Base-by-base conservation (phyloP, 1,140 invertebrate genomes). In the Anoplophora glabripennis region DNA sequence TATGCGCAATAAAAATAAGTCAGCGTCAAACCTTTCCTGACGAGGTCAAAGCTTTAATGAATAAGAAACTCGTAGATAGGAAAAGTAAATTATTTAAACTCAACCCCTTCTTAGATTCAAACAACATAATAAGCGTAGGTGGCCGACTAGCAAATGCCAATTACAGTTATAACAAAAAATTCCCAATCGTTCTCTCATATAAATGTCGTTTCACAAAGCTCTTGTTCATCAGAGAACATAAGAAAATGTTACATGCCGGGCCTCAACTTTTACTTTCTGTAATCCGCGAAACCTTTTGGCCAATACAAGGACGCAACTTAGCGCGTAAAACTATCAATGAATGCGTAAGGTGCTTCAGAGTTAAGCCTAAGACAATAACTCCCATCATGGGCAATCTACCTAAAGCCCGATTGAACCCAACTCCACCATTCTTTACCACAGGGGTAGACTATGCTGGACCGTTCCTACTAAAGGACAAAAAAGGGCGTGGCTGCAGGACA, bases 81-180 rank as follows among this genome's bases (percentile, higher is more conserved):
- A 66, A 56, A 34, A 66, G 57, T 28, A 58, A 67, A 35, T 49
- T 68, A 17, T 8, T 46, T 12, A 42, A 58, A 7, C 53, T 76
- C 9, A 71, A 62, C 38, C 72, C 72, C 4, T 75, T 77, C 57
- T 8, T 77, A n/a, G 72, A 76, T 53, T 10, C 63, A 8, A 57
- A 68, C 17, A 66, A 68, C 28, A 10, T 80, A 1, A 51, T 80
- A 4, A 59, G 74, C 55, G 76, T 77, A n/a, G 76, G 75, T 10
- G 76, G 78, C 7, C 55, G 77, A 15, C 57, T 79, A 8, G 8
- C 57, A 18, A 57, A 71, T 35, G 60, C 77, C 1, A 44, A 69
- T 11, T 49, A 77, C 1, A 34, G 52, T 5, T 65, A 67, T 46
- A 64, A 71, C n/a, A 64, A 71, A 33, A 76, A 75, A 57, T 75